phyloP scores from a whole-genome alignment of 1,140 invertebrate genomes.

The Proales similis region DNA sequence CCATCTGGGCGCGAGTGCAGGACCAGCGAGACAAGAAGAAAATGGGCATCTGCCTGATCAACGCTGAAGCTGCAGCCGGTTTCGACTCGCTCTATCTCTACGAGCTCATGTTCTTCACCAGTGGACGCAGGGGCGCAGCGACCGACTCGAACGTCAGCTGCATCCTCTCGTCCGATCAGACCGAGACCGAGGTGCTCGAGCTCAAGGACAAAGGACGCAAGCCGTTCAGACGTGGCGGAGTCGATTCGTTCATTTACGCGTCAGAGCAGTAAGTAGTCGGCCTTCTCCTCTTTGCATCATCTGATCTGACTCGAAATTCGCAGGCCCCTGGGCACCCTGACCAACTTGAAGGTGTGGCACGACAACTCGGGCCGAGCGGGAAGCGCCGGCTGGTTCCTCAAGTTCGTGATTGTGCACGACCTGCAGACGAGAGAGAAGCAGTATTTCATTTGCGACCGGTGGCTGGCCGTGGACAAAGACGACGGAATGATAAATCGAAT shows the following conservation, averaged over 20 bases:
- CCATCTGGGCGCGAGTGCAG: constrained; percentile 53
- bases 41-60: constrained; percentile 43
- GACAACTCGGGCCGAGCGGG: constrained; percentile 57
- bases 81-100: constrained; percentile 41
- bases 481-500: constrained; percentile 58
- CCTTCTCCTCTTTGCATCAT: no score
- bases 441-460: constrained; percentile 56
- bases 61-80: constrained; percentile 49
- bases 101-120: constrained; percentile 46
- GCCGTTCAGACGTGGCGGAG: constrained; percentile 45
- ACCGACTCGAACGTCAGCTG: constrained; percentile 49
- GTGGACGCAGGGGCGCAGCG: constrained; percentile 46
- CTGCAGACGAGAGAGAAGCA: constrained; percentile 57
- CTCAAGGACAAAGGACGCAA: constrained; percentile 46
- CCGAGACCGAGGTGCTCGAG: constrained; percentile 44
- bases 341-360: no score
- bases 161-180: constrained; percentile 39
- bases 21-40: constrained; percentile 55
- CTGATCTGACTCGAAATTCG: no score
- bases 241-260: constrained; percentile 57
- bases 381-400: constrained; percentile 57
- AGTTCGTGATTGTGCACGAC: constrained; percentile 55
- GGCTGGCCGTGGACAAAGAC: constrained; percentile 58
- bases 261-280: constrained; percentile 54
- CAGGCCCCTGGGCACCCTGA: no score